Conservation (phyloP, 2,888 invertebrate species). For the Pomacea canaliculata region DNA sequence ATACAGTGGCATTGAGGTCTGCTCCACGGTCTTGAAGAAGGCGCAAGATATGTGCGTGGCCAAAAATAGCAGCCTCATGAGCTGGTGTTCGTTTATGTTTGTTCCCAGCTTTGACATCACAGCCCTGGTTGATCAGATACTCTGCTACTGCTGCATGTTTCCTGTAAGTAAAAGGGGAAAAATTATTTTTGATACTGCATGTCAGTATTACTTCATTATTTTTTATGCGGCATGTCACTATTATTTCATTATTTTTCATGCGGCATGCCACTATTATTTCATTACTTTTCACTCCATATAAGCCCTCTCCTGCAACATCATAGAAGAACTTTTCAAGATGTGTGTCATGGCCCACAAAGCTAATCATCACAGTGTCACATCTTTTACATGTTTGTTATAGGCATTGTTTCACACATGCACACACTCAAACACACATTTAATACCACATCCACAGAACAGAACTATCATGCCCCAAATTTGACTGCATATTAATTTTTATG, state of each 20-base stretch:
- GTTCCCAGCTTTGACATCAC: slow-evolving; percentile 80
- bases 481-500: no score
- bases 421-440: not conserved
- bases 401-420: no score
- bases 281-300: not conserved
- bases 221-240: no score
- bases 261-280: no score
- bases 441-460: not conserved
- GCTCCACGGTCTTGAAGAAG: slow-evolving; percentile 78
- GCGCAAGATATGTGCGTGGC: slow-evolving; percentile 81
- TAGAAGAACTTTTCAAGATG: not conserved
- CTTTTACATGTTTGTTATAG: no score
- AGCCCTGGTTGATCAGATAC: slow-evolving; percentile 78
- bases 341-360: not conserved
- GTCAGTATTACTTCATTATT: not conserved
- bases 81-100: slow-evolving; percentile 82
- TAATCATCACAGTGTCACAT: not conserved
- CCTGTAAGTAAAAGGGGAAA: slow-evolving; percentile 51
- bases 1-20: slow-evolving; percentile 77
- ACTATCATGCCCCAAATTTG: not conserved
- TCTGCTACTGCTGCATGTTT: slow-evolving; percentile 75
- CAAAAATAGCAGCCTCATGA: slow-evolving; percentile 87
- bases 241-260: not conserved
- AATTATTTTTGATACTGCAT: no score
- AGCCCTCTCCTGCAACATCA: no score